These are phyloP conservation scores for Mobula birostris DNA, from an alignment of 2,113 vertebrate species.

Conservation along the genomic window DNA sequence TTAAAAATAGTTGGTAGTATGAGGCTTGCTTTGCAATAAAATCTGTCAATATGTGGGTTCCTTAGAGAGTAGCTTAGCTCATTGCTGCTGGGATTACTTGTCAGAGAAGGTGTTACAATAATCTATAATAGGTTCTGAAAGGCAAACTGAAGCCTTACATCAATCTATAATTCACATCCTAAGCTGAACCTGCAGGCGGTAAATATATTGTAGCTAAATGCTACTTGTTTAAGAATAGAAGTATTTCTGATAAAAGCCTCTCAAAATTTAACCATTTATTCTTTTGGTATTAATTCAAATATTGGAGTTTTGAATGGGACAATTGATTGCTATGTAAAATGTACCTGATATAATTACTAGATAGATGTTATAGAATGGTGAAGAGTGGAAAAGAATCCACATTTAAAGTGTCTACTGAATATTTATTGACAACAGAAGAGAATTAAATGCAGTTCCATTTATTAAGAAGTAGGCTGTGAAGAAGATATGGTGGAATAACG, in stretches of 20 bases:
- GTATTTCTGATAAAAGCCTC: background rate
- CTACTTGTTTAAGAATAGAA: background rate
- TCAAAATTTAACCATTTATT: background rate
- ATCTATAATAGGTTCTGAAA: background rate
- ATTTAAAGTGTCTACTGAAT: background rate
- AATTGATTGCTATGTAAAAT: background rate
- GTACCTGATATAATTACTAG: background rate
- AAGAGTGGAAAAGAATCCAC: background rate
- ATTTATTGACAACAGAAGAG: background rate
- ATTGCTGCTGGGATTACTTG: background rate
- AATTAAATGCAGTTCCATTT: background rate
- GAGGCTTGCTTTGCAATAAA: background rate
- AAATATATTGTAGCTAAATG: background rate
- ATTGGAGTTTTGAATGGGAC: background rate
- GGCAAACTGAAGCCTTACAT: background rate
- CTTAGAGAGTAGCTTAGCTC: background rate
- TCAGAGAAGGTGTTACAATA: background rate
- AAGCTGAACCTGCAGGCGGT: background rate
- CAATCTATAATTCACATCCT: background rate
- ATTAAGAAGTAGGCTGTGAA: background rate
- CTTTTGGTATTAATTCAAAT: background rate
- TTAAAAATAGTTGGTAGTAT: background rate
- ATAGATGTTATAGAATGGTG: background rate
- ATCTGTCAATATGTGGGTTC: conserved; percentile 3
- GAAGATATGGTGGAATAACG: background rate